Percentiles rank a stretch among this genome's conserved stretches.
Evolutionary conservation across 2,888 invertebrate species (phyloP).

Genomic region (Cartodere bifasciata): DNA sequence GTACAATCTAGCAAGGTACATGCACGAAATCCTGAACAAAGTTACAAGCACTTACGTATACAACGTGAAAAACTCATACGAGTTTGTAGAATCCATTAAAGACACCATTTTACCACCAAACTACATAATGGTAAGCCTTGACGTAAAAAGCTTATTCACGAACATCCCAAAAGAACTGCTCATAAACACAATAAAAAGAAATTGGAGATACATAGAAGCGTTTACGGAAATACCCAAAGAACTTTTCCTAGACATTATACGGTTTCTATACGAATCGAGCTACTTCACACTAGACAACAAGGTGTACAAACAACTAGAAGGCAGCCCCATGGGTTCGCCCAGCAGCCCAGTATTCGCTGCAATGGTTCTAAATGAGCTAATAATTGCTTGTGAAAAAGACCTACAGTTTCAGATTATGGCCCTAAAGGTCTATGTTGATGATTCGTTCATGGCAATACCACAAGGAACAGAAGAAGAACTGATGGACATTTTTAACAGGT

Average conservation of each 20-base stretch:
- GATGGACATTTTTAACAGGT: too few species aligned
- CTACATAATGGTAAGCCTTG: not conserved
- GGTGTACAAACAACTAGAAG: not conserved
- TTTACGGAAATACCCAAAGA: conserved; percentile 2
- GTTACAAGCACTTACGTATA: not conserved
- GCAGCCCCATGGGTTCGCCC: too few species aligned
- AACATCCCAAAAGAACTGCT: conserved; percentile 1
- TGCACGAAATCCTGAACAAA: not conserved
- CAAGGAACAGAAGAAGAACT: too few species aligned
- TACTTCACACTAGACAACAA: not conserved
- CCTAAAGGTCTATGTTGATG: too few species aligned
- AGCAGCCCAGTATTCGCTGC: too few species aligned
- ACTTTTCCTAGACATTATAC: not conserved
- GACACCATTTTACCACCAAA: not conserved
- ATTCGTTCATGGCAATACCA: too few species aligned
- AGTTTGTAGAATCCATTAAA: not conserved
- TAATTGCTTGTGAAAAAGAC: too few species aligned
- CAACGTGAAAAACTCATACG: not conserved
- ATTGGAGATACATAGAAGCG: conserved; percentile 1
- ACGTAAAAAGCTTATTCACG: not conserved
- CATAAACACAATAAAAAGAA: not conserved
- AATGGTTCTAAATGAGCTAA: too few species aligned
- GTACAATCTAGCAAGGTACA: not conserved
- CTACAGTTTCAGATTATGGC: too few species aligned
- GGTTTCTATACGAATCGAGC: conserved; percentile 2